Conservation (phyloP, 2,888 invertebrate genomes). For the Linnaemya vulpina region DNA sequence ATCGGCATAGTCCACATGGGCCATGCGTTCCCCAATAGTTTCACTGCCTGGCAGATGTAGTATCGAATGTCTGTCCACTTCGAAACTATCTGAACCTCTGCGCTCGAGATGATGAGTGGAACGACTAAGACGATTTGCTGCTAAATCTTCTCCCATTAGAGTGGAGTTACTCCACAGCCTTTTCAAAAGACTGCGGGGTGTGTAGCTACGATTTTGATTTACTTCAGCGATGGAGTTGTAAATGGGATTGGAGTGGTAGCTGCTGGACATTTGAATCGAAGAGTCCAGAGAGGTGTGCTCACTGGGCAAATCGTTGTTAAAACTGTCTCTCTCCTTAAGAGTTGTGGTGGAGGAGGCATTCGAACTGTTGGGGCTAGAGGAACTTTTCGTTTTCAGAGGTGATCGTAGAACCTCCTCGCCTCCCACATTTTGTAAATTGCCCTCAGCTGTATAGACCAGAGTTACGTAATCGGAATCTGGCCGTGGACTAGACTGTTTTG, state of each 20-base stretch:
- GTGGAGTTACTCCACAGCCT: conserved; percentile 76
- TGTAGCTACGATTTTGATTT: conserved; percentile 75
- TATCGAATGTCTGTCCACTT: conserved; percentile 82
- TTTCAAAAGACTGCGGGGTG: conserved; percentile 79
- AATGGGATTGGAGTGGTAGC: conserved; percentile 56
- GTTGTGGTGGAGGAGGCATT: conserved; percentile 75
- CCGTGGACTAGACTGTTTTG: conserved; percentile 75
- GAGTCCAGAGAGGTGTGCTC: conserved; percentile 42
- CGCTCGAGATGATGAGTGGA: conserved; percentile 75
- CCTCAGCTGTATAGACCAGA: conserved; percentile 80
- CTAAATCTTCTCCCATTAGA: conserved; percentile 65
- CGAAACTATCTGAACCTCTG: conserved; percentile 81
- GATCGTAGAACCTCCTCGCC: conserved; percentile 74
- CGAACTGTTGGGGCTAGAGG: conserved; percentile 60
- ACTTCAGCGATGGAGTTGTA: conserved; percentile 69
- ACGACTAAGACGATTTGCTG: conserved; percentile 70
- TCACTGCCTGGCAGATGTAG: conserved; percentile 91
- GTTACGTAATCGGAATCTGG: conserved; percentile 83
- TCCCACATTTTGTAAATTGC: conserved; percentile 79
- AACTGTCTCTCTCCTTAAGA: conserved; percentile 76
- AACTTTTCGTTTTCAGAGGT: background rate
- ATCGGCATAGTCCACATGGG: conserved; percentile 93
- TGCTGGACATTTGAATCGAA: conserved; percentile 51
- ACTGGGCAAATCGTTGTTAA: conserved; percentile 41
- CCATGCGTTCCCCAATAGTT: conserved; percentile 93